Evolutionary conservation across 1,140 invertebrate genomes (phyloP), one percentile per base, ranked within the genome.

Genomic region (Belonocnema kinseyi): DNA sequence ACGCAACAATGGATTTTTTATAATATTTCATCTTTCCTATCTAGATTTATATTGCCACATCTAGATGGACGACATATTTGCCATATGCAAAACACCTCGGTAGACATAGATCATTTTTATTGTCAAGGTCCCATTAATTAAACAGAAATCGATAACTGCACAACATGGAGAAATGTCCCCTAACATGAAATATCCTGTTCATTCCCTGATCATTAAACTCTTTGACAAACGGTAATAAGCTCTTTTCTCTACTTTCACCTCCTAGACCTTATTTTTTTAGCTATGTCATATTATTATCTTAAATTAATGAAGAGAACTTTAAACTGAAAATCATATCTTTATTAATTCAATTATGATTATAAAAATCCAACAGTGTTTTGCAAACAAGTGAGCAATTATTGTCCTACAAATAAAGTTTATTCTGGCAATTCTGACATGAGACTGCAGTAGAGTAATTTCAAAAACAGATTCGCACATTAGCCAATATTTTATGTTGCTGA

Each of bases 161-260:
- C 61, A 66, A 40, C 40, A 66, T 66, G 61, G 61, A 66, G 61
- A 66, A 66, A 66, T 46, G 61, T 6, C 14, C 8, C 14, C 26
- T 66, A 33, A 66, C 26, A 66, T 66, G 53, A 19, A 61, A 14
- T 21, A 66, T 66, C 58, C 5, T 46, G 61, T 46, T 33, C 40
- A 16, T 66, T 16, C 4, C 26, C 58, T 16, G 21, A 21, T 33
- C 61, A 66, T 66, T 66, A 66, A 66, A 66, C 46, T 40, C 61
- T 40, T 33, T 66, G 61, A 33, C 61, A 66, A 66, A 33, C 26
- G 21, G 52, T 54, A 54, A 54, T 54, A 54, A 54, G 33, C 33
- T 66, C 61, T 33, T 66, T 66, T 66, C 61, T 46, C 61, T 66
- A 66, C 58, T 66, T 66, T 66, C 58, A 66, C 58, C 58, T 66